A percentile compares a stretch with the other conserved stretches of the same genome.
These are phyloP conservation scores for Drosophila sp. DNA, from an alignment of 1,140 invertebrate species.

Conservation along the genomic window DNA sequence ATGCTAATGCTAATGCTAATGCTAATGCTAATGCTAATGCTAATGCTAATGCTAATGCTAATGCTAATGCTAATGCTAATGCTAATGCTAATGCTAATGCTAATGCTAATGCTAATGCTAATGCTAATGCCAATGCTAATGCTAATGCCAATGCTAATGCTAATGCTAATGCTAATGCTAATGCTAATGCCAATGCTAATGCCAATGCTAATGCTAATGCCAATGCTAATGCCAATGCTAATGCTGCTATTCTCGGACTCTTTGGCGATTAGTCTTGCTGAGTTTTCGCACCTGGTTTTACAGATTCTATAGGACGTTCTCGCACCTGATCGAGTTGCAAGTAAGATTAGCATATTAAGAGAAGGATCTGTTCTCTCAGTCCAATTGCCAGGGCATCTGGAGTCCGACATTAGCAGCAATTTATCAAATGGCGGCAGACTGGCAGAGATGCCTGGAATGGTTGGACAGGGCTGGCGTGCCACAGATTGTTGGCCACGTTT, in stretches of 20 bases:
- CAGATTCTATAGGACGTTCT: conserved; percentile 8
- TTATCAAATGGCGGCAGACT: conserved; percentile 46
- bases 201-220: not conserved
- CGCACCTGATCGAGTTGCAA: conserved; percentile 2
- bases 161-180: conserved; percentile 1
- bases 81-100: conserved; percentile 1
- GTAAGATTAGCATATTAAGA: conserved; percentile 24
- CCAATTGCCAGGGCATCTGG: conserved; percentile 27
- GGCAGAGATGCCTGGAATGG: conserved; percentile 1
- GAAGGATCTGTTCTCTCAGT: not conserved
- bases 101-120: conserved; percentile 1
- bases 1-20: not conserved
- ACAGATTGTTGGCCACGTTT: conserved; percentile 50
- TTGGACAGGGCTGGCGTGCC: conserved; percentile 26
- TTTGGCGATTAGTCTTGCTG: conserved; percentile 1
- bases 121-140: conserved; percentile 1
- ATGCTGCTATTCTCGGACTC: not conserved
- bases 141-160: conserved; percentile 1
- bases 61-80: conserved; percentile 1
- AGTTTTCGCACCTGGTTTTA: conserved; percentile 7
- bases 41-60: not conserved
- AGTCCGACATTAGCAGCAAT: conserved; percentile 45
- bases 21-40: not conserved
- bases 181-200: not conserved
- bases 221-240: not conserved